Percentiles rank a stretch among this genome's conserved stretches.
These are phyloP conservation scores for Xestia rhomboidea DNA, from an alignment of 2,888 invertebrate species.

Conservation along the genomic window DNA sequence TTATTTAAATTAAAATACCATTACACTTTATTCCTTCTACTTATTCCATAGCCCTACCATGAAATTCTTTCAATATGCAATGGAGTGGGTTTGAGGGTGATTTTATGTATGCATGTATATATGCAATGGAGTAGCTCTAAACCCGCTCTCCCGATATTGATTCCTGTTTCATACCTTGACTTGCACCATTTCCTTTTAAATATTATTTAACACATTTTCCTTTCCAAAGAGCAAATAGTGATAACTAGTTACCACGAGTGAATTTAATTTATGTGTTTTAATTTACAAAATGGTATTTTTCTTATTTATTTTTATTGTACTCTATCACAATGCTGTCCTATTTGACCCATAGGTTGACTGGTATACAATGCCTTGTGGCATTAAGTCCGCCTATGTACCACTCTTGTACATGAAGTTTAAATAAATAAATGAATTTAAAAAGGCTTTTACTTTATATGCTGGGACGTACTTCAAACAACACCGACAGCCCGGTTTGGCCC, in stretches of 20 bases:
- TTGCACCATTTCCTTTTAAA: neutral
- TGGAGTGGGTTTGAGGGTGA: neutral
- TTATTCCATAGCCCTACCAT: neutral
- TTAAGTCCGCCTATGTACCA: no score
- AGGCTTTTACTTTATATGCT: neutral
- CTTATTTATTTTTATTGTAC: no score
- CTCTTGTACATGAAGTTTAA: no score
- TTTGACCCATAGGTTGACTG: no score
- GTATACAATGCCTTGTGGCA: no score
- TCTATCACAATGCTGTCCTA: no score
- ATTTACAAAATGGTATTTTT: no score
- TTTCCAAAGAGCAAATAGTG: neutral
- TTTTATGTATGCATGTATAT: no score
- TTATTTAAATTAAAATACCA: neutral
- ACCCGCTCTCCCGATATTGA: neutral
- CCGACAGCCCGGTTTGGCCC: neutral
- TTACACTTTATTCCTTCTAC: neutral
- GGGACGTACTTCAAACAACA: neutral
- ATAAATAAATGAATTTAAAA: no score
- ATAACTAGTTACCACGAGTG: neutral
- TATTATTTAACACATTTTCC: neutral
- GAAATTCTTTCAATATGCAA: neutral
- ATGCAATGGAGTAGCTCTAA: neutral
- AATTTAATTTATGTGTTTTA: no score
- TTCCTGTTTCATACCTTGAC: neutral